Evolutionary conservation across 2,113 vertebrate genomes (phyloP).

Genomic region (Corythaeola cristata): DNA sequence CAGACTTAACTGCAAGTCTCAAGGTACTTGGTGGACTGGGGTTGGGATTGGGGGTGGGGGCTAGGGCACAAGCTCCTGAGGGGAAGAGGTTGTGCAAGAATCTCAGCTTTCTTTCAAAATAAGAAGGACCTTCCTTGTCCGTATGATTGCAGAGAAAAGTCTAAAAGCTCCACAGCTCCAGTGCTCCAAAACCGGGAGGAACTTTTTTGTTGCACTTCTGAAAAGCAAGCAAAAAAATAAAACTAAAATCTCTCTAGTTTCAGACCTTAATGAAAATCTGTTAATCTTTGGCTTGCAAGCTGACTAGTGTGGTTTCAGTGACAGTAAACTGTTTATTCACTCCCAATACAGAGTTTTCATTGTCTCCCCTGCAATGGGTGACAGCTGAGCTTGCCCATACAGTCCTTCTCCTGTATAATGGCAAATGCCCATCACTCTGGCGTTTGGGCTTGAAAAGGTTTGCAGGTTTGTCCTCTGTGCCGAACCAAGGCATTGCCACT

Average conservation of each 20-base stretch:
- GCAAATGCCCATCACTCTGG: background rate
- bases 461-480: background rate
- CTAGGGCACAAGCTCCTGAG: background rate
- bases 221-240: background rate
- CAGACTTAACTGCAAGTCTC: background rate
- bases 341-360: background rate
- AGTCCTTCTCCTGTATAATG: background rate
- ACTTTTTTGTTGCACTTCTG: background rate
- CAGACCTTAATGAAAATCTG: background rate
- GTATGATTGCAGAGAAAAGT: background rate
- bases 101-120: background rate
- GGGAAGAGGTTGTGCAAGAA: background rate
- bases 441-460: background rate
- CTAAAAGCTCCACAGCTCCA: background rate
- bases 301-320: background rate
- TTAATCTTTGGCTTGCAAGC: background rate
- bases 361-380: background rate
- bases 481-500: background rate
- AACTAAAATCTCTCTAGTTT: background rate
- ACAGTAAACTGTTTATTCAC: background rate
- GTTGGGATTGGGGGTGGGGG: background rate
- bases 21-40: background rate
- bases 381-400: background rate
- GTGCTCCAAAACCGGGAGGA: background rate
- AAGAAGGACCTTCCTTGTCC: background rate